Evolutionary conservation across 1,140 invertebrate genomes (phyloP), one percentile per base, ranked within the genome.

Genomic region (Hypsibius dujardini): DNA sequence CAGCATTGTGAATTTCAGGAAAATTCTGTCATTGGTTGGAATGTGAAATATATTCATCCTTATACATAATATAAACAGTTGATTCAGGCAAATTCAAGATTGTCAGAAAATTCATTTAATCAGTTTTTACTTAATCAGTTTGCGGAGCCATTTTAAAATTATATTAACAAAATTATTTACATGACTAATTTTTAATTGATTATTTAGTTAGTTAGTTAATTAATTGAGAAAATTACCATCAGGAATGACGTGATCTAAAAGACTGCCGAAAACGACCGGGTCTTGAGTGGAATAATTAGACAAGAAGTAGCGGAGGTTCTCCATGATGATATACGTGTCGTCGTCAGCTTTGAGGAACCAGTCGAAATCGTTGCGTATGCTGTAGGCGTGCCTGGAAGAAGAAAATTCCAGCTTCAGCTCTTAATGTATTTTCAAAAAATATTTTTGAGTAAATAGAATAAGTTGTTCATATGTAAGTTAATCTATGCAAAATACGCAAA

Each of bases 151-250:
- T 42, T 79, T 79, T n/a, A 28, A 28, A 28, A 28, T 28, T 28
- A 28, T 28, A 28, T 28, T 28, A 28, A 28, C 0, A 28, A 28
- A 28, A 28, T 28, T 28, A 28, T 28, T 28, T 28, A 28, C 28
- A 28, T 28, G 28, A 28, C 28, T 28, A 28, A 28, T 28, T 28
- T 28, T 28, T 28, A 28, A 28, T 28, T 28, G 28, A 28, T 81
- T 79, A 71, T 79, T 78, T 7, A 79, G 71, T 3, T 80, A 76
- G 69, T 79, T 80, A 28, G 79, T 79, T 2, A 79, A 79, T 46
- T 91, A 91, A 15, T 92, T 92, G 76, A 90, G 92, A 90, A 95
- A 94, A 78, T 95, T 95, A 0, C 93, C 92, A 80, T 92, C 85
- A 73, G 87, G 86, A 0, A 90, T 88, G 75, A 86, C 91, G 0